Base-by-base conservation (phyloP, 1,140 invertebrate species). In the Diorhabda sublineata region DNA sequence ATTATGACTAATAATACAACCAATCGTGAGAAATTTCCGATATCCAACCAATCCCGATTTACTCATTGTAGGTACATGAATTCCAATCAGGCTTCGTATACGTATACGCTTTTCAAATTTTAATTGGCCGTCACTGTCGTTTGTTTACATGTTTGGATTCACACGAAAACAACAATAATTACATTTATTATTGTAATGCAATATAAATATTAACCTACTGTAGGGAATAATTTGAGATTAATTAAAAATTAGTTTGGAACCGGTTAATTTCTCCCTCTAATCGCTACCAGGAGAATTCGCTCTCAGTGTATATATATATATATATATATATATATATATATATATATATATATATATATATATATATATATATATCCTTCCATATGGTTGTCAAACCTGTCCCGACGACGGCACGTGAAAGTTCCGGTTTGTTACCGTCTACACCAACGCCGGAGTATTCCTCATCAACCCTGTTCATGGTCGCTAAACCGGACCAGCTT, bases 351-450 rank as follows among this genome's bases (percentile, higher is more conserved):
- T 60, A 11, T 26, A 61, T 42, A 43, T 9, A 26, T 61, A 4
- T 3, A n/a, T 26, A 9, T 61, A n/a, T 63, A 63, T 8, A 43
- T 11, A 44, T 3, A 43, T 63, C n/a, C 47, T 52, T 44, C 61
- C 61, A 63, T 45, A 63, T 63, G 61, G 61, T n/a, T 6, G 61
- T 63, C 61, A 61, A 67, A 58, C 66, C 42, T 58, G 58, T 67
- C 59, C 75, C 74, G 67, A 73, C 70, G 70, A 64, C 58, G 73
- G 73, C 67, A 71, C 72, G 74, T 74, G 73, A 69, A 70, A 59
- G 68, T 73, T 67, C 74, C 68, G 68, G 70, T 70, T 72, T 72
- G 67, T 66, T 69, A 69, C 64, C 61, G 71, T 67, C 66, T 71
- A 68, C 67, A 44, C 58, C 7, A 26, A 11, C 2, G 42, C 58